Evolutionary conservation across 2,888 invertebrate species (phyloP), one percentile per base, ranked within the genome.

Genomic region (Octodonta nipae): DNA sequence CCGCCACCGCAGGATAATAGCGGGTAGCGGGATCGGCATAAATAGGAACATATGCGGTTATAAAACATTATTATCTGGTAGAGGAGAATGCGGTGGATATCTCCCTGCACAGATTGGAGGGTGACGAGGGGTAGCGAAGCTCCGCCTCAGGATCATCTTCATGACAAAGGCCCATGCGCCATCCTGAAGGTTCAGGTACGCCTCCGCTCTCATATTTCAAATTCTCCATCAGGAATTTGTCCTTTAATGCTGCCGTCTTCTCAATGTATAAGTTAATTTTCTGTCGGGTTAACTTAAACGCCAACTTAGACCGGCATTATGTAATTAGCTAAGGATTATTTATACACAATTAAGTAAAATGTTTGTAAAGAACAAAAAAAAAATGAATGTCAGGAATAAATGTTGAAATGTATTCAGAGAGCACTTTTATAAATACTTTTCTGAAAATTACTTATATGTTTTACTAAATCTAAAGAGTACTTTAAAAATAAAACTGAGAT

Each of bases 141-240:
- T 41, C 43, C 51, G 50, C 52, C 49, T 41, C 22, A 17, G 43
- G 40, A 43, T 43, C 51, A 50, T 51, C 53, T 43, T 38, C 35
- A 33, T 28, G 24, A 12, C 11, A 10, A 41, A 10, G 13, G 46
- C 50, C 49, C 49, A 49, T 38, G 51, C 45, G 22, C 22, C 10
- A 22, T 30, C 35, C 33, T 36, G 30, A 37, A 45, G 46, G 44
- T 46, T 43, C 47, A 46, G n/a, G 22, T 52, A 50, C 50, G 51
- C 50, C 51, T 49, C 47, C 43, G 37, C 46, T 36, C 42, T 50
- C 45, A 51, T 51, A 51, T 51, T 51, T 52, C 50, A 52, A 50
- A 48, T 46, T 43, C 44, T 37, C 33, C 36, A 39, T 39, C 42
- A 42, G 30, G 33, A 32, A 37, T 34, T 36, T 35, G 37, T 40